phyloP scores from a whole-genome alignment of 2,113 vertebrate genomes.

The Psittacus erithacus region DNA sequence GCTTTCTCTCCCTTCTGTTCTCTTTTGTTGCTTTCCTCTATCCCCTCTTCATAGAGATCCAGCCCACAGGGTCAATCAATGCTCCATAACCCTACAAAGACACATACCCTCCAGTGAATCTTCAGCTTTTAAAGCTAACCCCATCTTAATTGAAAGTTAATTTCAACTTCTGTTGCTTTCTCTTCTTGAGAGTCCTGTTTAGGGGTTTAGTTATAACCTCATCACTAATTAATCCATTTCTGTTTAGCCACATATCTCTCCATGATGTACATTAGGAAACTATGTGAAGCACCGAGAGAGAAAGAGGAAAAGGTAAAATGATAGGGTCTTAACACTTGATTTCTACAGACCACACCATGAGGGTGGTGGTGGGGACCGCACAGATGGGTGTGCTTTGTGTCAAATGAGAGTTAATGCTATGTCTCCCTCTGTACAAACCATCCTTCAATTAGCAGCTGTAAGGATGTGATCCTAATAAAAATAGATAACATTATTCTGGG shows the following conservation, averaged over 20 bases:
- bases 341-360: slow-evolving; percentile 33
- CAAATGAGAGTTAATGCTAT: background rate
- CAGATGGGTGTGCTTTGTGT: background rate
- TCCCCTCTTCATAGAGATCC: background rate
- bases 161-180: background rate
- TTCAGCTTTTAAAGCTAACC: background rate
- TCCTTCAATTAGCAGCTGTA: background rate
- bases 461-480: background rate
- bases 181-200: slow-evolving; percentile 11
- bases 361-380: slow-evolving; percentile 59
- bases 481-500: background rate
- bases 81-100: background rate
- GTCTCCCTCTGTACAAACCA: background rate
- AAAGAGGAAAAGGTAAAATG: slow-evolving; percentile 65
- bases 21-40: background rate
- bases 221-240: slow-evolving; percentile 64
- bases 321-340: background rate
- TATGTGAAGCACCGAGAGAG: slow-evolving; percentile 55
- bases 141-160: background rate
- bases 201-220: slow-evolving; percentile 29
- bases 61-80: background rate
- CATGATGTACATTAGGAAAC: slow-evolving; percentile 66
- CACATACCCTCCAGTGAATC: background rate
- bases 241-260: slow-evolving; percentile 66
- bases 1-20: background rate